Conservation (phyloP, 1,140 invertebrate genomes). For the Globodera ellingtonae region DNA sequence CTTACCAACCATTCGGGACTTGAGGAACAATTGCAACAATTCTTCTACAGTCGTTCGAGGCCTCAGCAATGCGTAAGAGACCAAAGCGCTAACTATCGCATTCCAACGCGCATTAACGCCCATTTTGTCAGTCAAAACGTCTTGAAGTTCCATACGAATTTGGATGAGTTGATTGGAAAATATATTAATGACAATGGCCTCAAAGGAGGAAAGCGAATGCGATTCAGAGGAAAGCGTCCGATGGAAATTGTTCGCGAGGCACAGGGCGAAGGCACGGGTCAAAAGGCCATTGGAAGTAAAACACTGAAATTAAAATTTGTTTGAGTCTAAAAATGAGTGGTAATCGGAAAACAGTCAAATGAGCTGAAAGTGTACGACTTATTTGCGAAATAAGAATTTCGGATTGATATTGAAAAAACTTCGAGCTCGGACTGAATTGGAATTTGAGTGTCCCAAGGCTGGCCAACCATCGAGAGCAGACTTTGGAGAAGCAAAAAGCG, state of each 20-base stretch:
- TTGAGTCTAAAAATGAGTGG: too few species aligned
- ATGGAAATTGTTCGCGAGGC: conserved; percentile 46
- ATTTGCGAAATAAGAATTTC: too few species aligned
- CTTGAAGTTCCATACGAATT: conserved; percentile 22
- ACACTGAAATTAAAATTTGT: not conserved
- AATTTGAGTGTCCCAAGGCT: too few species aligned
- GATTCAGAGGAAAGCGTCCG: conserved; percentile 20
- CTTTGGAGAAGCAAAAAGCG: conserved; percentile 2
- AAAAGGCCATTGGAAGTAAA: conserved; percentile 22
- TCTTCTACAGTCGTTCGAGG: conserved; percentile 37
- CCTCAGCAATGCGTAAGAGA: conserved; percentile 43
- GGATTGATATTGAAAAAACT: too few species aligned
- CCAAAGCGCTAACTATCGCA: conserved; percentile 28
- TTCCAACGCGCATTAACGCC: conserved; percentile 45
- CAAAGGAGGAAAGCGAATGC: not conserved
- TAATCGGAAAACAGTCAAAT: too few species aligned
- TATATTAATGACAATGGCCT: not conserved
- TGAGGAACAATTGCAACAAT: conserved; percentile 41
- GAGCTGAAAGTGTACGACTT: too few species aligned
- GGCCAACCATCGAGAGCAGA: not conserved
- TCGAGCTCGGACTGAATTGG: too few species aligned
- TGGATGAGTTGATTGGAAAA: conserved; percentile 24
- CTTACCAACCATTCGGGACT: conserved; percentile 42
- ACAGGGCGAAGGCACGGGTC: conserved; percentile 43
- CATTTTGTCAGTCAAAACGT: conserved; percentile 30